These are phyloP conservation scores for pig (Sus scrofa) DNA, from an alignment of 2,113 vertebrate species.

Conservation along the genomic window T2T-Sscrofa CM000813.6:153590501-153591000, in stretches of 20 bases:
- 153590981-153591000: slow-evolving; percentile 52
- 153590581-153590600: slow-evolving; percentile 2
- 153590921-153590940: not conserved
- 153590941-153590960: not conserved
- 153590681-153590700: slow-evolving; percentile 1
- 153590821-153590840: slow-evolving; percentile 26
- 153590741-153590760: not conserved
- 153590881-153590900: not conserved
- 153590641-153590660: not conserved
- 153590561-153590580: not conserved
- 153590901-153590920: slow-evolving; percentile 49
- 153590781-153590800: slow-evolving; percentile 43
- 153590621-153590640: not conserved
- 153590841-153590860: slow-evolving; percentile 41
- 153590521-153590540: not conserved
- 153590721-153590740: not conserved
- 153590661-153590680: slow-evolving; percentile 27
- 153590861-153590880: not conserved
- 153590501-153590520: slow-evolving; percentile 1
- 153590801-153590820: slow-evolving; percentile 24
- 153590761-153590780: not conserved
- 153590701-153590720: not conserved
- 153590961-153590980: not conserved
- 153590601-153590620: not conserved
- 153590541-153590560: slow-evolving; percentile 1